These are phyloP conservation scores for Nematopogon swammerdamellus DNA, from an alignment of 2,888 invertebrate species.

Conservation along the genomic window DNA sequence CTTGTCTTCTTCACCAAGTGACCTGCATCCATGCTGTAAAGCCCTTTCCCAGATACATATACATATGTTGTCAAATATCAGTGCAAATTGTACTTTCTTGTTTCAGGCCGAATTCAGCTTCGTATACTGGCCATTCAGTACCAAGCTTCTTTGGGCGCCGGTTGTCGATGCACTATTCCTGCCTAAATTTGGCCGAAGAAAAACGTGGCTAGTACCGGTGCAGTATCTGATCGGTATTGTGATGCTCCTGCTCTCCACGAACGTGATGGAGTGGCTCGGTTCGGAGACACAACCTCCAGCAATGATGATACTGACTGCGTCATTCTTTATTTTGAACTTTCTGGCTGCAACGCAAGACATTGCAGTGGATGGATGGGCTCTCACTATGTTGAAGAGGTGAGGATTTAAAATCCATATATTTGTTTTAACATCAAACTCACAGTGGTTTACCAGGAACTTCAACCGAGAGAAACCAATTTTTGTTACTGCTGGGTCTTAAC, in stretches of 20 bases:
- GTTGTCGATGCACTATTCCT: conserved; percentile 92
- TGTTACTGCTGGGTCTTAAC: neutral
- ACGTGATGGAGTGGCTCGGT: conserved; percentile 76
- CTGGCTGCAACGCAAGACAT: conserved; percentile 99
- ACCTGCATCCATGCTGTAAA: too few species aligned
- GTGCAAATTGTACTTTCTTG: too few species aligned
- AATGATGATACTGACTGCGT: conserved; percentile 72
- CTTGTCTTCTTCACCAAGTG: too few species aligned
- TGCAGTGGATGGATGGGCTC: conserved; percentile 99
- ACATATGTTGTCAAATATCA: too few species aligned
- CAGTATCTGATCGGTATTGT: conserved; percentile 89
- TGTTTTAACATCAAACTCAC: too few species aligned
- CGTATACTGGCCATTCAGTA: conserved; percentile 87
- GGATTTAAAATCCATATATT: neutral
- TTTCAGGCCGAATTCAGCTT: conserved; percentile 88
- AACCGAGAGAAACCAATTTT: too few species aligned
- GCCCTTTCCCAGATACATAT: too few species aligned
- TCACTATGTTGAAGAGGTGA: conserved; percentile 94
- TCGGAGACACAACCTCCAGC: conserved; percentile 60
- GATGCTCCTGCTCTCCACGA: conserved; percentile 82
- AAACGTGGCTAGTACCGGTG: conserved; percentile 92
- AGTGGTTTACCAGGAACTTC: too few species aligned
- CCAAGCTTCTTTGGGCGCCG: conserved; percentile 98
- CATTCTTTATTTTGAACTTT: conserved; percentile 92
- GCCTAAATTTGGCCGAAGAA: conserved; percentile 82